Base-by-base conservation (phyloP, 1,140 invertebrate genomes). In the Yoshiicerus persimilis region DNA sequence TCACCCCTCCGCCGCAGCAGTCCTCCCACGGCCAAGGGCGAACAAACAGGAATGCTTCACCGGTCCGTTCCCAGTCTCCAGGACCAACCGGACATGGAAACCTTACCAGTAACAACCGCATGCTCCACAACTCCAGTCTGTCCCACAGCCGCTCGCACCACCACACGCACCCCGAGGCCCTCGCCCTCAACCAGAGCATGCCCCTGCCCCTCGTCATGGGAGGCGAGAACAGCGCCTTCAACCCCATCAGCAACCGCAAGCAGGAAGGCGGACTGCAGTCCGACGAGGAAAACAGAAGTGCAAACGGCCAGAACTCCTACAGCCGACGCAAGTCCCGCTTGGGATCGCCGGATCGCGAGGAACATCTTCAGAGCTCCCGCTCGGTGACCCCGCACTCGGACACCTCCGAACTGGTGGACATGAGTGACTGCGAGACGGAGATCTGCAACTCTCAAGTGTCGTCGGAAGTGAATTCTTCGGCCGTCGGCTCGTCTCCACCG, bases 211-310 rank as follows among this genome's bases (percentile, higher is more conserved):
- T 90, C 30, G 88, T 91, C 92, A 96, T 97, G 96, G 96, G 96
- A 91, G 96, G 96, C 92, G 96, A 97, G 93, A 96, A 97, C 94
- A 96, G 96, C 92, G 96, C 96, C 1, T 97, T 97, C 92, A 95
- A 95, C n/a, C 94, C 96, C 90, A 93, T 88, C 39, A 62, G 84
- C 87, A 91, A 89, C 88, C 91, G 27, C 64, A 25, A 27, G 56
- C 83, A 64, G n/a, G 70, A 56, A 36, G 90, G 80, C 64, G 9
- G 11, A 13, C 36, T 13, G 3, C 16, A 70, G 25, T 13, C 34
- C 0, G 38, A 66, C n/a, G 80, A 9, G 10, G 39, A 20, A 10
- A 34, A 27, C 30, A 32, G 36, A n/a, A 34, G 32, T 30, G 23
- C 66, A 11, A 39, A 30, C 11, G 38, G 32, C 16, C 16, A 64